Evolutionary conservation across 2,888 invertebrate species (phyloP).

Genomic region (Timema podura): DNA sequence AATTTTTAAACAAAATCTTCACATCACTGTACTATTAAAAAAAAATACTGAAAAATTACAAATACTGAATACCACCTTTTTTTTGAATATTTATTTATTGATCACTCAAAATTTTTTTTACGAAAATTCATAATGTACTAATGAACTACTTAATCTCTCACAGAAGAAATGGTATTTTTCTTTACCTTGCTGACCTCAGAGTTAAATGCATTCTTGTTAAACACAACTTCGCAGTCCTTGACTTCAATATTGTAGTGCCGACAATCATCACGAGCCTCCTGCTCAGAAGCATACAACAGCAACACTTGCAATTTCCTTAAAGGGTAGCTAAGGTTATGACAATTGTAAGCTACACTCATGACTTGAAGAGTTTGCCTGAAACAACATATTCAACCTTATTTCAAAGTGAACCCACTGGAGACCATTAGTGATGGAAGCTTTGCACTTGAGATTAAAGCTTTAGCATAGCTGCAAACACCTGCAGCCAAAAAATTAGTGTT

Average conservation of each 20-base stretch:
- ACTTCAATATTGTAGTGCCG: neutral
- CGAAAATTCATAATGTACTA: too few relatives aligned
- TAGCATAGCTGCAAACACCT: too few relatives aligned
- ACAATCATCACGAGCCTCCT: neutral
- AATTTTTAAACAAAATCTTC: too few relatives aligned
- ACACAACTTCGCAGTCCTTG: neutral
- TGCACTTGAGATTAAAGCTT: too few relatives aligned
- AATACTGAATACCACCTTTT: too few relatives aligned
- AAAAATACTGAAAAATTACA: too few relatives aligned
- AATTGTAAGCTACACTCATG: conserved; percentile 6
- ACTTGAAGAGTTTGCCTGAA: neutral
- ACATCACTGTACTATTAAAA: too few relatives aligned
- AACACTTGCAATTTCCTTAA: neutral
- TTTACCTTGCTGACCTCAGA: neutral
- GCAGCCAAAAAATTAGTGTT: too few relatives aligned
- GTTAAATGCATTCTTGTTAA: neutral
- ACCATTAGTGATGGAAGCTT: neutral
- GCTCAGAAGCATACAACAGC: neutral
- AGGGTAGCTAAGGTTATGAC: conserved; percentile 7
- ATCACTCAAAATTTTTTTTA: too few relatives aligned
- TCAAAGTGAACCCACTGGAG: neutral
- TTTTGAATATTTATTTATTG: too few relatives aligned
- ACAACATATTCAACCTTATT: neutral
- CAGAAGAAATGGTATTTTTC: too few relatives aligned
- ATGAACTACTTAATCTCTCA: too few relatives aligned